These are phyloP conservation scores for Bubo scandiacus DNA, from an alignment of 2,113 vertebrate species.

Conservation along the genomic window DNA sequence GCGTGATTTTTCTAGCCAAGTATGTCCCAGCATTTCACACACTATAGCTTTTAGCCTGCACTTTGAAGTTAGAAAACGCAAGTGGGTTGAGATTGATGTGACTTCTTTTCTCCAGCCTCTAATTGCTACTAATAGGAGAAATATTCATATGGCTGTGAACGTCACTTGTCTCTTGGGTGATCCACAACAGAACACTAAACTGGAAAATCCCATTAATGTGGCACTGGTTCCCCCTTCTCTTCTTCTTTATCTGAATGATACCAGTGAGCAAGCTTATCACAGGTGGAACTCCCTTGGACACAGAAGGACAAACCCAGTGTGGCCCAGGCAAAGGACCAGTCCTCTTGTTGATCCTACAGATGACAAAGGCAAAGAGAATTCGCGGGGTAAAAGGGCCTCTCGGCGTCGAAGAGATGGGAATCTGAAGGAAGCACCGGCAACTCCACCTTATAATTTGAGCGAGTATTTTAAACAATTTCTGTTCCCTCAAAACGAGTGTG, in stretches of 20 bases:
- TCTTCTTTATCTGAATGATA: conserved; percentile 89
- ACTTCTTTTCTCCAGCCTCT: conserved; percentile 84
- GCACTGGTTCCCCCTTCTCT: conserved; percentile 81
- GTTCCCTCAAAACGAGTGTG: conserved; percentile 84
- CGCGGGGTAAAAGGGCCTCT: conserved; percentile 14
- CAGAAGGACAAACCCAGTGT: neutral
- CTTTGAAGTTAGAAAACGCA: conserved; percentile 62
- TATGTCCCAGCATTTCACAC: conserved; percentile 59
- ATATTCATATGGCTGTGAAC: conserved; percentile 80
- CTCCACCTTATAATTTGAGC: conserved; percentile 66
- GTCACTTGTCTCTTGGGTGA: conserved; percentile 77
- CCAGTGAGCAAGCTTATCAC: conserved; percentile 80
- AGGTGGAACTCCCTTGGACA: conserved; percentile 14
- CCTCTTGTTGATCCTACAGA: neutral
- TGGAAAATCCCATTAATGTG: neutral
- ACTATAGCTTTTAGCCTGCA: conserved; percentile 73
- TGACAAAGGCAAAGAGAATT: neutral
- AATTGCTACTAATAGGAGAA: conserved; percentile 74
- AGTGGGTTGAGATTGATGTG: conserved; percentile 88
- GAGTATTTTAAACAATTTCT: conserved; percentile 74
- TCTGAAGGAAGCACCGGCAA: neutral
- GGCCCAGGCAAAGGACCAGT: neutral
- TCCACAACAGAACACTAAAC: neutral
- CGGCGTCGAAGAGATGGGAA: conserved; percentile 72
- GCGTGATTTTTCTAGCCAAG: conserved; percentile 25